Percentiles rank a stretch among this genome's conserved stretches.
phyloP scores from a whole-genome alignment of 1,140 invertebrate species.

The Rhyacophila brunnea region DNA sequence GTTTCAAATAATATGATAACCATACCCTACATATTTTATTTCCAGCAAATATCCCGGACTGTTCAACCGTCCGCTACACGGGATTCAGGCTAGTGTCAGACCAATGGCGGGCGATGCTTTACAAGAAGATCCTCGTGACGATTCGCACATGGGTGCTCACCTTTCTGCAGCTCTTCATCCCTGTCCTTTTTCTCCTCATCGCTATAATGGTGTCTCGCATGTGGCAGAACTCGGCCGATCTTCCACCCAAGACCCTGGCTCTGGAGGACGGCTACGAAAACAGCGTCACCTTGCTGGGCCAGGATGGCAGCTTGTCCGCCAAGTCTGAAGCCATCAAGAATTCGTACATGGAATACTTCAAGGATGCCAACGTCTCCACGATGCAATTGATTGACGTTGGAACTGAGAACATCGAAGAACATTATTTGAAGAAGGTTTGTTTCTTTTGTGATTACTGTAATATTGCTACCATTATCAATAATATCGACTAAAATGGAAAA shows the following conservation, averaged over 20 bases:
- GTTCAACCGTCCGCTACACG: slow-evolving; percentile 40
- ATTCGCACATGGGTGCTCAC: slow-evolving; percentile 56
- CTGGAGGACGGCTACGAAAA: slow-evolving; percentile 43
- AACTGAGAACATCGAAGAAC: slow-evolving; percentile 41
- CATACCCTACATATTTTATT: slow-evolving; percentile 2
- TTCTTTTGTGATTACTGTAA: too few relatives aligned
- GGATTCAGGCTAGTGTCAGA: slow-evolving; percentile 51
- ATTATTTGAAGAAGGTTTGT: slow-evolving; percentile 51
- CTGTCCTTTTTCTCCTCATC: slow-evolving; percentile 60
- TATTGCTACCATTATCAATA: too few relatives aligned
- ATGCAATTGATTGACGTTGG: slow-evolving; percentile 44
- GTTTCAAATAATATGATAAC: too few relatives aligned
- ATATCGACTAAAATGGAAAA: too few relatives aligned
- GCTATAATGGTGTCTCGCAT: slow-evolving; percentile 56
- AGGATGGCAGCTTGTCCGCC: slow-evolving; percentile 35
- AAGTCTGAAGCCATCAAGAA: slow-evolving; percentile 36
- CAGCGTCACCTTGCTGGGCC: slow-evolving; percentile 41
- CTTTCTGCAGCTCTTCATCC: slow-evolving; percentile 59
- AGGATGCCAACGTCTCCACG: slow-evolving; percentile 36
- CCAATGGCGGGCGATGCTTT: slow-evolving; percentile 63
- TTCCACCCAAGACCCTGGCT: slow-evolving; percentile 48
- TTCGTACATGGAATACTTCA: slow-evolving; percentile 47
- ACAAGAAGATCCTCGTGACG: slow-evolving; percentile 60
- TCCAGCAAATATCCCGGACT: slow-evolving; percentile 12
- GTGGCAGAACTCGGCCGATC: slow-evolving; percentile 46